Base-by-base conservation (phyloP, 1,140 invertebrate species). In the Laodelphax striatellus region DNA sequence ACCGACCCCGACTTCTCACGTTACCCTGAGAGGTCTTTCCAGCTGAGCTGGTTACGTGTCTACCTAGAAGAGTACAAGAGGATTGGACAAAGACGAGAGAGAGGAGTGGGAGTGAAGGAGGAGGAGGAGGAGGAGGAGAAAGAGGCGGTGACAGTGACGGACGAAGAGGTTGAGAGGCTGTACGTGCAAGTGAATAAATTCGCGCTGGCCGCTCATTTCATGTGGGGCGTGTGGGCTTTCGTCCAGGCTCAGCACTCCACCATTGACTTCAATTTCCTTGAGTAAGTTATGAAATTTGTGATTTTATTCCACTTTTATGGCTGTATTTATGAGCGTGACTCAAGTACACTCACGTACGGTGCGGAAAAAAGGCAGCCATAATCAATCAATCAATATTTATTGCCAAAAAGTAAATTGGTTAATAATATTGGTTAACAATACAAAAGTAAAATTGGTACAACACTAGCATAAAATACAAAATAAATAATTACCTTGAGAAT, bases 201-300 rank as follows among this genome's bases (percentile, higher is more conserved):
- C 73, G 78, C 85, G 16, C 72, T 94, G 57, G 81, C 86, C 0
- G 79, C 90, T 4, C 90, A 96, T 75, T 84, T 97, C 61, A 84
- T 95, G 64, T 98, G 96, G 96, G 88, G 85, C 8, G 74, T 93
- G 50, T 98, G 96, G 96, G 84, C 87, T 5, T 76, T 98, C 1
- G 85, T 97, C 52, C 95, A 98, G 75, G 86, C 88, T 10, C 82
- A 92, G 71, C 80, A 91, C 76, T 98, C 95, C 0, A 80, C 76
- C 52, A 94, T 98, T 68, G 86, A 97, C 69, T 98, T 97, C 74
- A 92, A 98, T 76, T 98, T 92, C 79, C 77, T 93, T 58, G 79
- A 80, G 90, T 97, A 80, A 60, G 58, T 60, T 2, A 2, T 55
- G 8, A 21, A 55, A 28, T 28, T 28, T 28, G n/a, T n/a, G n/a